Percentiles rank a stretch among this genome's conserved stretches.
Evolutionary conservation across 2,113 vertebrate species (phyloP).

Genomic region (Azemiops feae): DNA sequence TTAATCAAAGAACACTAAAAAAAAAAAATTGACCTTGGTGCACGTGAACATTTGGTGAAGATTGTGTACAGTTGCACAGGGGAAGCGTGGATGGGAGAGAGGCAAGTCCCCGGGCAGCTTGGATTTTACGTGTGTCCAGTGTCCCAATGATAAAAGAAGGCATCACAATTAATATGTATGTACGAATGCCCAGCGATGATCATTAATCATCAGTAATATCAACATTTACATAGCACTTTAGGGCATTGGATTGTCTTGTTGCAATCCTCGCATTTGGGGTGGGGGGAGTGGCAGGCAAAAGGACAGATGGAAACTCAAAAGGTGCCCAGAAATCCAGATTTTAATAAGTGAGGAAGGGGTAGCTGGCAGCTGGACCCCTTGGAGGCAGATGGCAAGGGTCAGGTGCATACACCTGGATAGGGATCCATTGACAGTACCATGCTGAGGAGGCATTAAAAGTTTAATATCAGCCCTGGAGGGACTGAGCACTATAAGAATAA

Average conservation of each 20-base stretch:
- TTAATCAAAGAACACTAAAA: conserved; percentile 82
- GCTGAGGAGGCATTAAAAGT: not conserved
- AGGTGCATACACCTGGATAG: not conserved
- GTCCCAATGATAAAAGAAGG: not conserved
- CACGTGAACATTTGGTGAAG: conserved; percentile 60
- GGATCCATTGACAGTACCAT: not conserved
- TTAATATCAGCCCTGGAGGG: not conserved
- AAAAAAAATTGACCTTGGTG: conserved; percentile 77
- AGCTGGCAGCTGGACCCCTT: not conserved
- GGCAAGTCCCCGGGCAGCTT: not conserved
- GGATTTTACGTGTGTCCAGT: not conserved
- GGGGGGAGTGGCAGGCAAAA: not conserved
- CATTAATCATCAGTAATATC: not conserved
- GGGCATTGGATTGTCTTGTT: not conserved
- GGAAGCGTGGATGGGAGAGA: conserved; percentile 11
- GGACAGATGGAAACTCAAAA: not conserved
- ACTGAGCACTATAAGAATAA: not conserved
- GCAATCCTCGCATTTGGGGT: not conserved
- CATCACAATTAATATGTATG: not conserved
- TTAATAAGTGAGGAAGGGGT: not conserved
- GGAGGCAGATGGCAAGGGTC: not conserved
- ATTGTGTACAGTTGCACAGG: conserved; percentile 53
- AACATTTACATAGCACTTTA: not conserved
- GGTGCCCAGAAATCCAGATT: not conserved
- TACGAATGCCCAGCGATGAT: not conserved